Conservation (phyloP, 2,888 invertebrate genomes). For the Melinaea menophilus region DNA sequence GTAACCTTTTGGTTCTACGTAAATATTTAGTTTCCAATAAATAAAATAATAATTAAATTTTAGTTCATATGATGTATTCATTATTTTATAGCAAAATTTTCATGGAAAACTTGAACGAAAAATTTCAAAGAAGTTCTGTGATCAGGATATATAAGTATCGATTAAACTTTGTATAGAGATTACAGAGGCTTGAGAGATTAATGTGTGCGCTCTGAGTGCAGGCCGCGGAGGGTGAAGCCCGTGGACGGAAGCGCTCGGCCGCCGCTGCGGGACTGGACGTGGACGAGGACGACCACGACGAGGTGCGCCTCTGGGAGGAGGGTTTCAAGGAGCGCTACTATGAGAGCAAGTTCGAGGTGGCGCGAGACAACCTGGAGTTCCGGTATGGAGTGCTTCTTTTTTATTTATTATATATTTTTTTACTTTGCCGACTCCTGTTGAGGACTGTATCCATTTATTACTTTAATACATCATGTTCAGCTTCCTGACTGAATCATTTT, state of each 20-base stretch:
- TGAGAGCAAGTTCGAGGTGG: constrained; percentile 94
- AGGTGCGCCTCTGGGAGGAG: constrained; percentile 95
- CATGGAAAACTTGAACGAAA: no score
- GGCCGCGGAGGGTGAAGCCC: constrained; percentile 40
- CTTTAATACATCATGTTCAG: no score
- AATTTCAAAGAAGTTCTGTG: no score
- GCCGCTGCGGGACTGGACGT: constrained; percentile 77
- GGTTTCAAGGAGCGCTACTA: constrained; percentile 99
- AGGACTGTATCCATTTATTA: no score
- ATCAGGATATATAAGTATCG: no score
- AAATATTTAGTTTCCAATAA: neutral
- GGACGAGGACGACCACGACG: constrained; percentile 87
- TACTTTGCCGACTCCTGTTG: no score
- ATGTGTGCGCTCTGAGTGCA: constrained; percentile 14
- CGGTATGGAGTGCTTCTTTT: constrained; percentile 65
- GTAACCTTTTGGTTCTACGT: neutral
- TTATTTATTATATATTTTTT: neutral
- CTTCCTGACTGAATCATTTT: no score
- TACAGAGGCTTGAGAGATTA: no score
- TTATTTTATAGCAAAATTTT: no score
- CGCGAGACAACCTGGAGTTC: constrained; percentile 86
- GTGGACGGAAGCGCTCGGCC: constrained; percentile 77
- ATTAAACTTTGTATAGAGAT: no score
- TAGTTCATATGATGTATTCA: no score
- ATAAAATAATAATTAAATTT: neutral